Evolutionary conservation across 2,797 vertebrate genomes (phyloP).

Genomic region (Babyrousa celebensis): DNA sequence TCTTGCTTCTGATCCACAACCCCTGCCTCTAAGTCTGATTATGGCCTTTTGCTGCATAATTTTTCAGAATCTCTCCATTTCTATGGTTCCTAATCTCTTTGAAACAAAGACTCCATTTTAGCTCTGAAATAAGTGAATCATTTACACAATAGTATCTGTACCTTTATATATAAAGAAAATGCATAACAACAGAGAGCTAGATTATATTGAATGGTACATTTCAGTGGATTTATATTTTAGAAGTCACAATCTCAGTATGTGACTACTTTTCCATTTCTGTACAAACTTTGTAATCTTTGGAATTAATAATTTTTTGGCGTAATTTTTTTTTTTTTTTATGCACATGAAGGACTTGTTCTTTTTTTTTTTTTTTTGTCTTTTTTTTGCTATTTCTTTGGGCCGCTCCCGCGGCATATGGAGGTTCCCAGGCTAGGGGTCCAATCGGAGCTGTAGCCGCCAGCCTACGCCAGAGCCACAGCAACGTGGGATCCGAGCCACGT

Average conservation of each 20-base stretch:
- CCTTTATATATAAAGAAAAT: not conserved
- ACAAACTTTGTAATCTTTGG: constrained; percentile 19
- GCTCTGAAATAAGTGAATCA: constrained; percentile 18
- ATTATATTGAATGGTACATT: not conserved
- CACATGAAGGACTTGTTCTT: no score
- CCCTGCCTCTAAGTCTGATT: not conserved
- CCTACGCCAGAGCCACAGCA: no score
- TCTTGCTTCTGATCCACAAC: not conserved
- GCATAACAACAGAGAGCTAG: not conserved
- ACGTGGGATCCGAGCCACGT: no score
- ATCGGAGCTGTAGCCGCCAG: no score
- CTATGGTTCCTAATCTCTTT: not conserved
- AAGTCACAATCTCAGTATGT: not conserved
- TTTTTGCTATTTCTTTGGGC: no score
- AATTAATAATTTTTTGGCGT: not conserved
- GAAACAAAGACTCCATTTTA: constrained; percentile 51
- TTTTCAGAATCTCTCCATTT: constrained; percentile 28
- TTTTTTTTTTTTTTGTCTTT: no score
- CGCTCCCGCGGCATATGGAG: no score
- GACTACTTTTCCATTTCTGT: constrained; percentile 30
- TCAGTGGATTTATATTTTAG: constrained; percentile 45
- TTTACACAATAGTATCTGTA: not conserved
- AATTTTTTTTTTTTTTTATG: constrained; percentile 33
- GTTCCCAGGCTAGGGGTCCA: no score
- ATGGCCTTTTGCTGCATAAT: constrained; percentile 49